A percentile compares a stretch with the other conserved stretches of the same genome.
Evolutionary conservation across 2,888 invertebrate species (phyloP).

Genomic region (Campoplex capitator): DNA sequence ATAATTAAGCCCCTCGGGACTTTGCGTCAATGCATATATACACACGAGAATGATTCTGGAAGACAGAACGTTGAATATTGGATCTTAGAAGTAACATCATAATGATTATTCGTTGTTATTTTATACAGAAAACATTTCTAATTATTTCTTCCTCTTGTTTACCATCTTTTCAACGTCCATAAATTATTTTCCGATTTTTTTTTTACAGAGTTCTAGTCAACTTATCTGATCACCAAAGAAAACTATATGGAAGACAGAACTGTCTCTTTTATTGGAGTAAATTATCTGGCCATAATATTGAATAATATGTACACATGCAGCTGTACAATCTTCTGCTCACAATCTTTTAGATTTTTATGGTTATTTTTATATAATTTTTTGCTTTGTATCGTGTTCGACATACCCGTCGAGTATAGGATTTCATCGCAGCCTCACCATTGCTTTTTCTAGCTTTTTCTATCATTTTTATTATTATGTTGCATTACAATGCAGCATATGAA

Average conservation of each 20-base stretch:
- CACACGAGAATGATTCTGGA: slow-evolving; percentile 34
- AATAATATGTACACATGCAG: not conserved
- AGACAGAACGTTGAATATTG: slow-evolving; percentile 28
- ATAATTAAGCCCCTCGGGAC: slow-evolving; percentile 64
- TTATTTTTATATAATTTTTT: too few relatives aligned
- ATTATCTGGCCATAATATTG: not conserved
- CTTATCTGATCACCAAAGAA: not conserved
- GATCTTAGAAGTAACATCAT: not conserved
- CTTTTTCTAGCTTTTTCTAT: too few relatives aligned
- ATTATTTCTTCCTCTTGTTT: not conserved
- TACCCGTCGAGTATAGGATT: too few relatives aligned
- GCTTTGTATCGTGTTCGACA: too few relatives aligned
- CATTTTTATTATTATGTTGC: too few relatives aligned
- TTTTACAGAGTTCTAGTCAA: not conserved
- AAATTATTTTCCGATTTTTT: not conserved
- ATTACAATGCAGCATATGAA: too few relatives aligned
- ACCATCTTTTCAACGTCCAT: not conserved
- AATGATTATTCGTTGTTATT: not conserved
- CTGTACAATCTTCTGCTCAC: not conserved
- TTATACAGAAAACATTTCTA: not conserved
- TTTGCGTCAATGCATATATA: slow-evolving; percentile 32
- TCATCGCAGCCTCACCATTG: too few relatives aligned
- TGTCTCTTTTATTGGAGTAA: too few relatives aligned
- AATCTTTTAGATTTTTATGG: too few relatives aligned
- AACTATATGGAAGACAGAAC: not conserved